Evolutionary conservation across 1,140 invertebrate genomes (phyloP), one percentile per base, ranked within the genome.

Genomic region (Eupeodes corollae): DNA sequence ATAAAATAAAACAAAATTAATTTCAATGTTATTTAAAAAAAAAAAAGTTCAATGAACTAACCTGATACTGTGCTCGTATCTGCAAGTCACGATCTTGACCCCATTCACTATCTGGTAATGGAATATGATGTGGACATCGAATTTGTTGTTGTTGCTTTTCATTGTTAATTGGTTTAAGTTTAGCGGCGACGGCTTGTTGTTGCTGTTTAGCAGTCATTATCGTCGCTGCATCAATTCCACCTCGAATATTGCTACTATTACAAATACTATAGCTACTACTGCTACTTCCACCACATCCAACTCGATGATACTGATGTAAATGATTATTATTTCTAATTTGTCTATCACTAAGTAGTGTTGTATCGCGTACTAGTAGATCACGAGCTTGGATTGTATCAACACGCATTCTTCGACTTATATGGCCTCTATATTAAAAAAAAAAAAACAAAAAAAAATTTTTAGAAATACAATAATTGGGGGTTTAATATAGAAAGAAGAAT

Each of bases 41-140:
- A 14, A 33, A 31, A 31, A 44, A 6, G 33, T 26, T 38, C 34
- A 16, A 44, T 21, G 9, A 11, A 56, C 52, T 44, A 43, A 75
- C 74, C 74, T 77, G 75, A 70, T 77, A 77, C 68, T 72, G 70
- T 60, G 72, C 75, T 64, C 75, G 70, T 61, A 77, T 57, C 56
- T 75, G 73, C 52, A 76, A 64, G 56, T 75, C 71, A 45, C 74
- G 69, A 68, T 77, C 75, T 55, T 70, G 75, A 35, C 75, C 75
- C 59, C 73, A 74, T 61, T 78, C 76, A 59, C 76, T 75, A 65
- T 78, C 76, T 44, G 76, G 76, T 61, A 78, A 66, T 61, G 72
- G 71, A 68, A 78, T 75, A 63, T 74, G 74, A 53, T 75, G 76
- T 50, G 76, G 76, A 55, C 73, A 70, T 50, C 74, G 73, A 48